Conservation (phyloP, 2,797 vertebrate species). For the Sebastolobus altivelis region DNA sequence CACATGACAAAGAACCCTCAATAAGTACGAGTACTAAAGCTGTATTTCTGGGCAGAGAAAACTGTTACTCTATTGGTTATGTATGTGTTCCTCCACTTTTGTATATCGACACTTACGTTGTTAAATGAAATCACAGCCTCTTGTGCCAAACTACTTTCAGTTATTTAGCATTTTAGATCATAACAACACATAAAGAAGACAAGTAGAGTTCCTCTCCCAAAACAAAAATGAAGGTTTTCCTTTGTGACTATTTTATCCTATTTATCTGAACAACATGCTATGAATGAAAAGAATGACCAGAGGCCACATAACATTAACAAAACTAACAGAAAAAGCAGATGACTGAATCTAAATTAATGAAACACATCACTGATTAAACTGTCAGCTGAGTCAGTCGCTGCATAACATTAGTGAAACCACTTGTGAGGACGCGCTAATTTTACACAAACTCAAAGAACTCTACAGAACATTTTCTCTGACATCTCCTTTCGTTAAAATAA, state of each 20-base stretch:
- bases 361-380: conserved; percentile 8
- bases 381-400: conserved; percentile 21
- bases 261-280: not conserved
- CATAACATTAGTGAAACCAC: conserved; percentile 23
- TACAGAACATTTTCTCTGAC: not conserved
- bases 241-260: not conserved
- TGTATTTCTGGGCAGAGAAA: not conserved
- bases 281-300: not conserved
- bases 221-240: not conserved
- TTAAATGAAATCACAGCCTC: conserved; percentile 20
- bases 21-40: not conserved
- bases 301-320: not conserved
- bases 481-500: not conserved
- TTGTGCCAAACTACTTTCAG: not conserved
- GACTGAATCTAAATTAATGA: conserved; percentile 18
- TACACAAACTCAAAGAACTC: not conserved
- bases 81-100: not conserved
- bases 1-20: not conserved
- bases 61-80: conserved; percentile 2
- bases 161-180: not conserved
- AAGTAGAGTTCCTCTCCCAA: not conserved
- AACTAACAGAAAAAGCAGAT: not conserved
- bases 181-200: not conserved
- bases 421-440: conserved; percentile 8
- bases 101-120: not conserved